Evolutionary conservation across 2,797 vertebrate species (phyloP).

Genomic region (Mustela erminea): DNA sequence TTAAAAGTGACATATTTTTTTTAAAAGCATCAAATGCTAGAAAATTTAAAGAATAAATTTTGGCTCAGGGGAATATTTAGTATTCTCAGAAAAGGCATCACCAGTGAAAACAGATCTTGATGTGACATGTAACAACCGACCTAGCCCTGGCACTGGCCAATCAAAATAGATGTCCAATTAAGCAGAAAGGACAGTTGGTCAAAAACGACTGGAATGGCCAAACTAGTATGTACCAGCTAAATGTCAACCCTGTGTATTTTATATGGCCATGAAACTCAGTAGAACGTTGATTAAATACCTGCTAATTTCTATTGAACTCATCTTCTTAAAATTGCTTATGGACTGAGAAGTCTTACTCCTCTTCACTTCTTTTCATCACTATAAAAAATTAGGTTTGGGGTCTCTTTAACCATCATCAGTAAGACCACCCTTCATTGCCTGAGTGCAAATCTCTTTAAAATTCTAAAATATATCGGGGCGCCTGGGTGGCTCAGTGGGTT

Average conservation of each 20-base stretch:
- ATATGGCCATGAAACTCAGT: neutral
- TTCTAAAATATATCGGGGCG: neutral
- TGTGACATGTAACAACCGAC: neutral
- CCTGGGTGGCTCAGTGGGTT: too few species aligned
- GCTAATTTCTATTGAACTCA: constrained; percentile 34
- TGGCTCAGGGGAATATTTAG: neutral
- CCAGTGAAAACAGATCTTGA: neutral
- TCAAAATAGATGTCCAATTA: constrained; percentile 2
- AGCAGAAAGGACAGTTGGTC: neutral
- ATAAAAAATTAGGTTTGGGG: neutral
- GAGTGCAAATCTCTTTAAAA: neutral
- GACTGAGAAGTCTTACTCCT: neutral
- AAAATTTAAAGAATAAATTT: constrained; percentile 30
- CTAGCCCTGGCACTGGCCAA: neutral
- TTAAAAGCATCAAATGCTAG: neutral
- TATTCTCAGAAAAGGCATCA: neutral
- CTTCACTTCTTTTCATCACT: neutral
- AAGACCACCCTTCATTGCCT: neutral
- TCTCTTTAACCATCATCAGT: neutral
- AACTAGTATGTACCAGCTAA: neutral
- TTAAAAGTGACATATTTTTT: neutral
- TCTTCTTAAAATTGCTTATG: neutral
- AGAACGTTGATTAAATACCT: constrained; percentile 20
- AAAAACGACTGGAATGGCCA: neutral
- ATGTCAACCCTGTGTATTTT: neutral